Evolutionary conservation across 2,888 invertebrate genomes (phyloP), one percentile per base, ranked within the genome.

Genomic region (Pseudoips prasinana): DNA sequence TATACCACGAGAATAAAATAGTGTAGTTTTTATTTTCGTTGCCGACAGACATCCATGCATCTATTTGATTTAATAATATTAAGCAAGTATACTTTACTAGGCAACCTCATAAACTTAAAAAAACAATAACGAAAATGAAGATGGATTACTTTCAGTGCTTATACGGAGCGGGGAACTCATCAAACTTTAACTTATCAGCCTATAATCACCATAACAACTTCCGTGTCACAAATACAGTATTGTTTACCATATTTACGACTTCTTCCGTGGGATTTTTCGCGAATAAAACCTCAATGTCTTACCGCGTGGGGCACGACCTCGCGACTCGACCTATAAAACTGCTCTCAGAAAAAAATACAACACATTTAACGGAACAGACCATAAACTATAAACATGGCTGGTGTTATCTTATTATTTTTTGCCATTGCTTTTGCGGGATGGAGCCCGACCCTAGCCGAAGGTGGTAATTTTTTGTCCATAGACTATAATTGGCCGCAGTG

Each of bases 231-330:
- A 31, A 56, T 50, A 50, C 17, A 33, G 47, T 46, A 51, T 60
- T 46, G 47, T 50, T 48, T 49, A 34, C 29, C 27, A 46, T 39
- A 34, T 44, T 57, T 43, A 48, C 43, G 35, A 32, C 19, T 46
- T 29, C 68, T 76, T 80, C 79, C 79, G 82, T 74, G 76, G 72
- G 79, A 80, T 63, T 65, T 69, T 64, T 50, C 48, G 67, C 37
- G 59, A 68, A 60, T 47, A 39, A 43, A 55, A 46, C 25, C 37
- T 63, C 67, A 72, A 73, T 64, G 67, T 55, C 59, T 48, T 26
- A 28, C 35, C 31, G 74, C 64, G 82, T 84, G 81, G 83, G 83
- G 73, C 67, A 55, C 51, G 83, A 62, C 86, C 86, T 87, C 82
- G 79, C 29, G 23, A 5, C 35, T 30, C 70, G 67, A 73, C 67